Evolutionary conservation across 1,140 invertebrate species (phyloP).

Genomic region (Chlorops oryzae): DNA sequence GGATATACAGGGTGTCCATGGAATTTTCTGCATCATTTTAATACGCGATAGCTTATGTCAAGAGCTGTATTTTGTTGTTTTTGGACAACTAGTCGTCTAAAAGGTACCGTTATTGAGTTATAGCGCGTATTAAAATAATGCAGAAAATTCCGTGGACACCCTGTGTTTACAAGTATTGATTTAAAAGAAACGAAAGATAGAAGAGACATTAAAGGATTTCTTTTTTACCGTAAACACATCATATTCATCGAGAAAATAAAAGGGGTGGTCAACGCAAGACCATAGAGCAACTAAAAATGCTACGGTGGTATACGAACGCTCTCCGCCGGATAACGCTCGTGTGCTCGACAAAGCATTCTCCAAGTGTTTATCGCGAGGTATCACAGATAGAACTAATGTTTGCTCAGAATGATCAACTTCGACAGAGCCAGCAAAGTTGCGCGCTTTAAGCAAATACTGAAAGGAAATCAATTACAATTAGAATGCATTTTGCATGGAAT

Average conservation of each 20-base stretch:
- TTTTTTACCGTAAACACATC: slow-evolving; percentile 90
- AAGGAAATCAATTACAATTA: neutral
- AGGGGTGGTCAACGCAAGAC: slow-evolving; percentile 84
- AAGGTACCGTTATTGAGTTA: no score
- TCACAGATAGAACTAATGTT: slow-evolving; percentile 56
- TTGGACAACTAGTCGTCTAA: no score
- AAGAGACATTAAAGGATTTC: slow-evolving; percentile 15
- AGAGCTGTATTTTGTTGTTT: no score
- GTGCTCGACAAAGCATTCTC: slow-evolving; percentile 49
- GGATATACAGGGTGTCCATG: no score
- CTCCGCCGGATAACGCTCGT: slow-evolving; percentile 83
- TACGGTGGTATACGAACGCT: slow-evolving; percentile 90
- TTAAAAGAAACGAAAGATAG: slow-evolving; percentile 1
- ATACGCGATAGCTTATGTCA: no score
- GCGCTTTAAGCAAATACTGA: slow-evolving; percentile 21
- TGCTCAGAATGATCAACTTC: slow-evolving; percentile 56
- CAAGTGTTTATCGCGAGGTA: slow-evolving; percentile 49
- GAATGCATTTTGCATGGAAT: no score
- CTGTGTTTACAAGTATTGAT: slow-evolving; percentile 1
- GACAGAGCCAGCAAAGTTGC: slow-evolving; percentile 53
- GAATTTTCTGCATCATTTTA: no score
- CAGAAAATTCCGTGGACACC: neutral
- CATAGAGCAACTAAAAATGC: slow-evolving; percentile 91
- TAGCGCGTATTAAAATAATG: slow-evolving; percentile 3
- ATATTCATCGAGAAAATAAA: slow-evolving; percentile 95